Evolutionary conservation across 2,888 invertebrate species (phyloP).

Genomic region (Mythimna loreyi): DNA sequence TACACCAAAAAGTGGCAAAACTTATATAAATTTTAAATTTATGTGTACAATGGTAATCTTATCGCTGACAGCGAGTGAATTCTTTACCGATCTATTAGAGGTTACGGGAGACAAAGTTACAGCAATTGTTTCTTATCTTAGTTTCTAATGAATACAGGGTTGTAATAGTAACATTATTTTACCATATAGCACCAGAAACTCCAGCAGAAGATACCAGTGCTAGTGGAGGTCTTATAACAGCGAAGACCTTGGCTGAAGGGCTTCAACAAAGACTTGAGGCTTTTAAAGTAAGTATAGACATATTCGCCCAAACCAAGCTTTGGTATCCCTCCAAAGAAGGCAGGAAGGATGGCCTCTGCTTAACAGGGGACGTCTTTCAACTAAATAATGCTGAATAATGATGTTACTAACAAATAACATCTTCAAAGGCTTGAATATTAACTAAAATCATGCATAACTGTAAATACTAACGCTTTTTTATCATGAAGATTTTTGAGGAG

Average conservation of each 20-base stretch:
- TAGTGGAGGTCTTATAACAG: constrained; percentile 80
- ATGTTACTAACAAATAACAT: not conserved
- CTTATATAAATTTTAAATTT: no score
- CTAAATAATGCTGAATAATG: not conserved
- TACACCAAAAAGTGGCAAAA: no score
- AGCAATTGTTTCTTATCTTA: not conserved
- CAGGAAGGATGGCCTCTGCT: not conserved
- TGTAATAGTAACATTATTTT: constrained; percentile 1
- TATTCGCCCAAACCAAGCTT: not conserved
- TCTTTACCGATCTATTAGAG: no score
- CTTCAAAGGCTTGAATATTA: not conserved
- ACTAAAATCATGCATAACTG: not conserved
- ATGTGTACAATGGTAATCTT: no score
- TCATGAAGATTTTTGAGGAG: no score
- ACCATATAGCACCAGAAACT: constrained; percentile 70
- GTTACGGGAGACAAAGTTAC: not conserved
- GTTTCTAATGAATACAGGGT: not conserved
- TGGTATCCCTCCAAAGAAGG: not conserved
- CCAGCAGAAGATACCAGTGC: constrained; percentile 67
- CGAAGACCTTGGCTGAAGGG: constrained; percentile 93
- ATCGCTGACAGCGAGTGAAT: no score
- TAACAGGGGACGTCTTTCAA: not conserved
- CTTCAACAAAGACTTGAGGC: constrained; percentile 95
- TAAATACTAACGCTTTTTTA: not conserved
- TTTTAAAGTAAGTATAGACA: constrained; percentile 86